phyloP scores from a whole-genome alignment of 2,113 vertebrate species.

The Charina bottae region DNA sequence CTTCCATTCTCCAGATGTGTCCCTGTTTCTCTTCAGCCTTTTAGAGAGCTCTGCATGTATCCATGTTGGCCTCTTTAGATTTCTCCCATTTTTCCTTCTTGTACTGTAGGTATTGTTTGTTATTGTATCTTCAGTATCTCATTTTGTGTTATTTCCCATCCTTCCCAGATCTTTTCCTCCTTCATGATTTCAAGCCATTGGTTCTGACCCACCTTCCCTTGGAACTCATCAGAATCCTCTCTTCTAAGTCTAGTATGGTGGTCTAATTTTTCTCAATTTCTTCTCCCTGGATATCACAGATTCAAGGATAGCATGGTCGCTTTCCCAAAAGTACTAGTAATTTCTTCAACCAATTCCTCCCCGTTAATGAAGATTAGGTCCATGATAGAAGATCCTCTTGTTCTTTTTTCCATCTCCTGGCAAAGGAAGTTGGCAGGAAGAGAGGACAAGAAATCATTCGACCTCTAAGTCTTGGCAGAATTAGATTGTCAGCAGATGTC shows the following conservation, averaged over 20 bases:
- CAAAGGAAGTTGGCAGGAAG: background rate
- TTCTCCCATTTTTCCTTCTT: background rate
- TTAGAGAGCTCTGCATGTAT: background rate
- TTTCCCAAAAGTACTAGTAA: background rate
- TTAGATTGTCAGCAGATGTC: background rate
- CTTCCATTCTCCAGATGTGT: background rate
- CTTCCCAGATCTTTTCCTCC: background rate
- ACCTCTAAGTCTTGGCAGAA: background rate
- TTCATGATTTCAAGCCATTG: background rate
- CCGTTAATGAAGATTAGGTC: background rate
- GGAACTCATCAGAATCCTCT: background rate
- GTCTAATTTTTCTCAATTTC: background rate
- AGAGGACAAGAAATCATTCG: background rate
- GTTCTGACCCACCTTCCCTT: background rate
- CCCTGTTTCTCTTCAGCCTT: background rate
- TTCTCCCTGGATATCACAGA: background rate
- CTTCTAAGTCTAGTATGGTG: background rate
- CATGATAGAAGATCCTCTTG: background rate
- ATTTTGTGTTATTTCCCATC: background rate
- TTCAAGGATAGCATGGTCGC: background rate
- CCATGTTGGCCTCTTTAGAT: background rate
- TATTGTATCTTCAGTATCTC: background rate
- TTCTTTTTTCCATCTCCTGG: background rate
- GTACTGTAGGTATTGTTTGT: background rate
- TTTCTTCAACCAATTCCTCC: background rate